These are phyloP conservation scores for Salarias fasciatus DNA, from an alignment of 2,797 vertebrate genomes.

Conservation along the genomic window DNA sequence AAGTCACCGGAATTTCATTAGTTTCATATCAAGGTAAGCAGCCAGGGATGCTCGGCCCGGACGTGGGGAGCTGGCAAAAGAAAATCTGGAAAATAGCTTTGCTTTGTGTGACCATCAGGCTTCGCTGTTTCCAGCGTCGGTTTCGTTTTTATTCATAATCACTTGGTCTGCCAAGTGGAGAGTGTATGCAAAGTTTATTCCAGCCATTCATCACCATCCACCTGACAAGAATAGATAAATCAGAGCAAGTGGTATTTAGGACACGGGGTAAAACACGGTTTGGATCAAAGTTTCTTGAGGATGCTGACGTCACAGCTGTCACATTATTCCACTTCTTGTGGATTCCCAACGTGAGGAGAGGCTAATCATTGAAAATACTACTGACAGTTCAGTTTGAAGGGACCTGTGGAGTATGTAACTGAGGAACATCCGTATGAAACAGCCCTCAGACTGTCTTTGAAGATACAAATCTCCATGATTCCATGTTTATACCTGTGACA, in stretches of 20 bases:
- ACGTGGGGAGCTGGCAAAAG: slow-evolving; percentile 32
- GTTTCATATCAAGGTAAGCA: slow-evolving; percentile 44
- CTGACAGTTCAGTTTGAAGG: slow-evolving; percentile 18
- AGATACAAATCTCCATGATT: slow-evolving; percentile 66
- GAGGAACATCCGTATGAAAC: slow-evolving; percentile 38
- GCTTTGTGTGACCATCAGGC: slow-evolving; percentile 42
- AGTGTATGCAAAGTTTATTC: slow-evolving; percentile 55
- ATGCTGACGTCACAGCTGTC: too few species aligned
- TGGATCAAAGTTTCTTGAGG: not conserved
- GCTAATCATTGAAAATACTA: slow-evolving; percentile 23
- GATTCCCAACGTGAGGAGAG: slow-evolving; percentile 6
- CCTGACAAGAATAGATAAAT: slow-evolving; percentile 39
- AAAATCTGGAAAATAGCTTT: slow-evolving; percentile 38
- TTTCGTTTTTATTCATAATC: slow-evolving; percentile 65
- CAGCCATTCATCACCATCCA: slow-evolving; percentile 18
- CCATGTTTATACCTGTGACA: slow-evolving; percentile 48
- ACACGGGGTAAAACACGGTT: not conserved
- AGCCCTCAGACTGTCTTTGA: slow-evolving; percentile 56
- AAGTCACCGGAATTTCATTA: slow-evolving; percentile 46
- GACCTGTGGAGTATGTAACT: slow-evolving; percentile 27
- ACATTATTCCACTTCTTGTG: not conserved
- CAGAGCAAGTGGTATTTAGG: slow-evolving; percentile 7
- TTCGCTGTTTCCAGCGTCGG: slow-evolving; percentile 54
- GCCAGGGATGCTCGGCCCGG: slow-evolving; percentile 37
- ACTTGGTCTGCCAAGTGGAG: slow-evolving; percentile 51